Evolutionary conservation across 1,140 invertebrate genomes (phyloP), one percentile per base, ranked within the genome.

Genomic region (Pachyrhynchus sulphureomaculatus): DNA sequence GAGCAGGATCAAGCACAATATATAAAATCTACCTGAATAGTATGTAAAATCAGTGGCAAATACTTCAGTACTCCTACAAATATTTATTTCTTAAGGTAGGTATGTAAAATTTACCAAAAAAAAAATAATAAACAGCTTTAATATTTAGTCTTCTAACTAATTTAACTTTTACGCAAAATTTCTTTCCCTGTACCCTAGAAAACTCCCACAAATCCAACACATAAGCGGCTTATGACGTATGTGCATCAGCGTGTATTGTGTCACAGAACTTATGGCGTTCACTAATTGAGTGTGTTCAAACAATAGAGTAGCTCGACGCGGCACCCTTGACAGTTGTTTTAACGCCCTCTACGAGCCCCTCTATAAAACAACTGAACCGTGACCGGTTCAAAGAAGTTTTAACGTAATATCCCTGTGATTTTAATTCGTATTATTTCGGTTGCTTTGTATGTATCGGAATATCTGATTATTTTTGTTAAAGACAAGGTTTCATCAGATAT

Each of bases 401-500:
- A 45, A 39, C 64, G 53, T 70, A 70, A 72, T 72, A 66, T 64
- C 66, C 63, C 70, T 70, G 68, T 71, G 72, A 74, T 74, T 74
- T 71, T 74, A 72, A 72, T 72, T 67, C 71, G 68, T 51, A 74
- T 74, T 72, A 74, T 74, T 74, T 71, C 69, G 64, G 70, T 65
- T 60, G 66, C 71, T 71, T 67, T 72, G 66, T 67, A 62, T 54
- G 66, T 66, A 69, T 67, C 60, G 61, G 63, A 66, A 70, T 72
- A 72, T 72, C 68, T 72, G 70, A 72, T 72, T 72, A 72, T 67
- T 37, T 57, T 49, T 26, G 45, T 34, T 41, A 59, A 59, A 59
- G 56, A 59, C 56, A 32, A 44, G 6, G 33, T 9, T 15, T 18
- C 6, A 44, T 23, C 13, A 39, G 26, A 32, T 45, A 32, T 20